Percentiles rank a stretch among this genome's conserved stretches.
Conservation (phyloP, 2,113 vertebrate genomes). For the Gracilinanus agilis region DNA sequence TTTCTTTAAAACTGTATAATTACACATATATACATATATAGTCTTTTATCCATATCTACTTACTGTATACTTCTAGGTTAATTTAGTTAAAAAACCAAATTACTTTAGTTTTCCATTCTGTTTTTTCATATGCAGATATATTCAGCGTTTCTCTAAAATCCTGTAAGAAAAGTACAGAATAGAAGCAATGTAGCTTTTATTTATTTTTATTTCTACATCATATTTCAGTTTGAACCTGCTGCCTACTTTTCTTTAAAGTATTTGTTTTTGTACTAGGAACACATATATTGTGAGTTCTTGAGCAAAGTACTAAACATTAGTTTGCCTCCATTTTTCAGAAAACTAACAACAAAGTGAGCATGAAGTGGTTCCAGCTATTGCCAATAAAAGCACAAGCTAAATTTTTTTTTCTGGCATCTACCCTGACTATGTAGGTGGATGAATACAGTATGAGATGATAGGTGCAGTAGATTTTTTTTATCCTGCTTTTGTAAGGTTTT, state of each 20-base stretch:
- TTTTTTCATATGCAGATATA: neutral
- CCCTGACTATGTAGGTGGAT: neutral
- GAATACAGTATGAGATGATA: neutral
- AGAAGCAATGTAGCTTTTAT: neutral
- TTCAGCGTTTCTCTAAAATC: neutral
- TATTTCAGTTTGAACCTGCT: neutral
- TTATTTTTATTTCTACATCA: neutral
- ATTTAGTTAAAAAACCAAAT: neutral
- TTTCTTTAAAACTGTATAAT: too few species aligned
- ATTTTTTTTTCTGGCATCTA: neutral
- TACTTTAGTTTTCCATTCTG: neutral
- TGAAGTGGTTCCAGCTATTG: neutral
- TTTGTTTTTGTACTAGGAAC: constrained; percentile 9
- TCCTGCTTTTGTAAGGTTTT: neutral
- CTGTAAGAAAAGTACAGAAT: neutral
- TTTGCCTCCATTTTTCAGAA: neutral
- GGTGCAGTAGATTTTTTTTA: neutral
- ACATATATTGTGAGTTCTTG: neutral
- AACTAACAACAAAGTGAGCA: neutral
- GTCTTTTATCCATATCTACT: neutral
- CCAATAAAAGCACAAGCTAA: neutral
- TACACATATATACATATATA: neutral
- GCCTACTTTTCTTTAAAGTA: constrained; percentile 5
- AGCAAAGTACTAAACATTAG: neutral
- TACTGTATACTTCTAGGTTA: neutral